Evolutionary conservation across 2,888 invertebrate species (phyloP).

Genomic region (Limnephilus auricula): DNA sequence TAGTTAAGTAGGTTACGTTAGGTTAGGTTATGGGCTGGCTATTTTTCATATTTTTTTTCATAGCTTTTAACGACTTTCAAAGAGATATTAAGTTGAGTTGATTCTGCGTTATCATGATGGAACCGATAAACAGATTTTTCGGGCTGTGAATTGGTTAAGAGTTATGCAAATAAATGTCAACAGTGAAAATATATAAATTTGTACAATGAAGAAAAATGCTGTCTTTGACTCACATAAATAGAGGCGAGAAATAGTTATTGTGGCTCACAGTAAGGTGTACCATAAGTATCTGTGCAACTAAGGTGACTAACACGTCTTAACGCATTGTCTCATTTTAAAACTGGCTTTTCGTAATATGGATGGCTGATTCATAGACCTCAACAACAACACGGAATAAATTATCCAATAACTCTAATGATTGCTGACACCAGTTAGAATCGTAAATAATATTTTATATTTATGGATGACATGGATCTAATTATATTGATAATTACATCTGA

Average conservation of each 20-base stretch:
- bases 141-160: too few relatives aligned
- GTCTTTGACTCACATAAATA: too few relatives aligned
- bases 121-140: too few relatives aligned
- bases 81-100: too few relatives aligned
- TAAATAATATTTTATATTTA: conserved; percentile 18
- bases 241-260: background rate
- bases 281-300: background rate
- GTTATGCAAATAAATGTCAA: too few relatives aligned
- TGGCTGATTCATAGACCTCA: background rate
- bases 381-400: conserved; percentile 21
- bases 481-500: conserved; percentile 54
- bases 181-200: too few relatives aligned
- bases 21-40: too few relatives aligned
- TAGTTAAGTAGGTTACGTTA: too few relatives aligned
- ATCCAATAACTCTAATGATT: conserved; percentile 23
- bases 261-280: background rate
- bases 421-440: conserved; percentile 24
- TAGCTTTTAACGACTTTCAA: too few relatives aligned
- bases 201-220: too few relatives aligned
- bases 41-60: too few relatives aligned
- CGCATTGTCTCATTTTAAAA: background rate
- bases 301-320: background rate
- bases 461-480: conserved; percentile 47
- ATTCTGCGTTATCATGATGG: too few relatives aligned
- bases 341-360: background rate